Base-by-base conservation (phyloP, 2,888 invertebrate species). In the Siphonodentalium dalli region DNA sequence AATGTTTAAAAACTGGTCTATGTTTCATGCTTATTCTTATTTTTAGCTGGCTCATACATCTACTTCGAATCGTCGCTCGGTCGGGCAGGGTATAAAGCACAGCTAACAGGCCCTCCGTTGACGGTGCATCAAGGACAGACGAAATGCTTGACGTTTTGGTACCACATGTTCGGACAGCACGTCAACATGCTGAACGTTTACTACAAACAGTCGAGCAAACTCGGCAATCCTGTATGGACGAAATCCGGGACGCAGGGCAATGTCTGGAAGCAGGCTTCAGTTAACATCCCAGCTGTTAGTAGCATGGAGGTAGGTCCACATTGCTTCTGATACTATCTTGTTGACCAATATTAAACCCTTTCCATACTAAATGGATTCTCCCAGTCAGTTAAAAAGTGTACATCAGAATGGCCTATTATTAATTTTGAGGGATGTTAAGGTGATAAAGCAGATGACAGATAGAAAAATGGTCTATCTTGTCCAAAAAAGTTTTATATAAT, bases 81-180 rank as follows among this genome's bases (percentile, higher is more conserved):
- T 2, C 44, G 52, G 1, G 38, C 13, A 3, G 61, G 58, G 11
- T 58, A 54, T 35, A 65, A 61, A 43, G 66, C 65, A 9, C 69
- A 66, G 49, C 33, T 69, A 11, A 43, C 53, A 50, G 67, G 69
- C 43, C 63, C 63, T 2, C 8, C 38, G 5, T 28, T 69, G 24
- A 53, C 55, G 20, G n/a, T n/a, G n/a, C n/a, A n/a, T n/a, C n/a
- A n/a, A n/a, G 33, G 48, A 1, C 31, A 45, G 3, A 45, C 54
- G 1, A 57, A 59, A 20, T 71, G 73, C 35, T 42, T 72, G 20
- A 63, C 68, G 13, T 72, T 74, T 63, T 77, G 73, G 74, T 77
- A 70, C 61, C 72, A 68, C 49, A 77, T 77, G 75, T 72, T 71
- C 50, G 78, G 77, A 7, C 52, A 56, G 37, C 64, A 63, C 56